These are phyloP conservation scores for Scelioninae gen. 1 DNA, from an alignment of 2,888 invertebrate species.

Conservation along the genomic window DNA sequence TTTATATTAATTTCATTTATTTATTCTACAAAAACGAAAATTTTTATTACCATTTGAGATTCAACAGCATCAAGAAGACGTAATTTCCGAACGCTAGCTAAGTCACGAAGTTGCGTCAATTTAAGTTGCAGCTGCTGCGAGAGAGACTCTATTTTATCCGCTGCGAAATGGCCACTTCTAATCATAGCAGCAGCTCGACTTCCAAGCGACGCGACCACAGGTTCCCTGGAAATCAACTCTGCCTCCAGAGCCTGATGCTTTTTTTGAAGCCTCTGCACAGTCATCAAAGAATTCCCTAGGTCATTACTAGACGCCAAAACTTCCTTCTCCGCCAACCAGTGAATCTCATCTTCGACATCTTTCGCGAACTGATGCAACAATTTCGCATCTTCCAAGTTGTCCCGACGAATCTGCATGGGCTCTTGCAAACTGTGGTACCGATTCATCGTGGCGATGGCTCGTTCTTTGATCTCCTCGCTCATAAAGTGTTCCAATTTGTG, in stretches of 20 bases:
- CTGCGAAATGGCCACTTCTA: slow-evolving; percentile 93
- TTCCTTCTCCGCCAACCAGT: slow-evolving; percentile 94
- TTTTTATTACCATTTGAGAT: slow-evolving; percentile 92
- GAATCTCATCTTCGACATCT: slow-evolving; percentile 96
- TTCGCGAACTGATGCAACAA: slow-evolving; percentile 94
- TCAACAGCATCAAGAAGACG: slow-evolving; percentile 92
- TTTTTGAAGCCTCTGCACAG: slow-evolving; percentile 95
- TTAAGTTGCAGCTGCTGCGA: slow-evolving; percentile 89
- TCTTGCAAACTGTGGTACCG: slow-evolving; percentile 93
- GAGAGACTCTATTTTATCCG: slow-evolving; percentile 89
- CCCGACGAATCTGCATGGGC: slow-evolving; percentile 95
- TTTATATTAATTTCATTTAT: no score
- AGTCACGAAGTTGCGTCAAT: slow-evolving; percentile 89
- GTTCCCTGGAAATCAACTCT: slow-evolving; percentile 94
- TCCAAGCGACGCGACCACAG: slow-evolving; percentile 90
- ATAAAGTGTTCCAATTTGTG: slow-evolving; percentile 94
- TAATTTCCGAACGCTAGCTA: slow-evolving; percentile 89
- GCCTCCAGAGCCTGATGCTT: slow-evolving; percentile 96
- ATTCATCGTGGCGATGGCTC: slow-evolving; percentile 87
- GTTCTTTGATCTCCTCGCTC: slow-evolving; percentile 92
- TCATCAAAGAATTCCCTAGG: slow-evolving; percentile 88
- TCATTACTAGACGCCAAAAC: slow-evolving; percentile 89
- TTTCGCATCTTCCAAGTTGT: slow-evolving; percentile 95
- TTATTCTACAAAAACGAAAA: no score
- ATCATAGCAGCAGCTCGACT: slow-evolving; percentile 92